Base-by-base conservation (phyloP, 1,140 invertebrate species). In the Daktulosphaira vitifoliae region DNA sequence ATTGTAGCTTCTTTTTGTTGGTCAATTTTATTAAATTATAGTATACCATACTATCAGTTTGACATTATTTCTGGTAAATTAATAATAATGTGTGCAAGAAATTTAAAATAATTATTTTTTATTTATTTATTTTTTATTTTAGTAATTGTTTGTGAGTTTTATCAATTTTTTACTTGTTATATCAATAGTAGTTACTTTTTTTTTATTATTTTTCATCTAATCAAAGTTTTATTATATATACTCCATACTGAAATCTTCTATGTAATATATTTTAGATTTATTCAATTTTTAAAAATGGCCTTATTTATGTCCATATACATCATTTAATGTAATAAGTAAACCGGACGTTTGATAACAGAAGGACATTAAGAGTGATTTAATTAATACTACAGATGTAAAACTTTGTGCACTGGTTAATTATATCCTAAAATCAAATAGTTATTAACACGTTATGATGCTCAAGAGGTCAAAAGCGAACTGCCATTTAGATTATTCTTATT, bases 251-350 rank as follows among this genome's bases (percentile, higher is more conserved):
- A 52, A 51, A 54, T 68, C 66, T 52, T 42, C 39, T 67, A 62
- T 20, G 26, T 65, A 65, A 65, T 65, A 65, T 67, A 68, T 68
- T 68, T 66, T 67, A 65, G 59, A 53, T 67, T 46, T 50, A 65
- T 66, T 66, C 44, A 26, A 39, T 54, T 65, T 65, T 66, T 66
- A 44, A 44, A 25, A 44, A 13, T 46, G 25, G n/a, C 42, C 66
- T 49, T 68, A 23, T 68, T n/a, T n/a, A 51, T 66, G 46, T 68
- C 51, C 62, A 67, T 67, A n/a, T 65, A 62, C 65, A 64, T 48
- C 48, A 48, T 18, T 7, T 59, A 59, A 59, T 44, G 11, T 59
- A 42, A 46, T 42, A 44, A 42, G 26, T 37, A 42, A 26, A 44
- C 23, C 13, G 38, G 39, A 44, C 23, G 38, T 59, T 59, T 9